Evolutionary conservation across 2,888 invertebrate genomes (phyloP), one percentile per base, ranked within the genome.

Genomic region (Heliconius cydno): DNA sequence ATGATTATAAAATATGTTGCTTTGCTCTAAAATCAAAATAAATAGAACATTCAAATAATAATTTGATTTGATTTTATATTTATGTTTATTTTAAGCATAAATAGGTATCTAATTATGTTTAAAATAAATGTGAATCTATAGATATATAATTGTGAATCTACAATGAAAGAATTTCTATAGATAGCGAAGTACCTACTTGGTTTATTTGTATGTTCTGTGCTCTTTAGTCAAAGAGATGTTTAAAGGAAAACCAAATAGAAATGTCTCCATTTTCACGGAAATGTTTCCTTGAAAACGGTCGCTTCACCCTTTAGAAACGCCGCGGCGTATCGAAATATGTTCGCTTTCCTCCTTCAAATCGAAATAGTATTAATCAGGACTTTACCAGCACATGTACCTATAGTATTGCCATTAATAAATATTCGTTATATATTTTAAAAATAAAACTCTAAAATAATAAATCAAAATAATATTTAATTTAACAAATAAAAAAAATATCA

Each of bases 191-290:
- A 86, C 87, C 87, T 89, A 71, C 22, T 34, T 25, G 34, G 57
- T 89, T 90, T 88, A 81, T 75, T 78, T 79, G 74, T 74, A 77
- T 63, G 72, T 80, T 72, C 79, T 77, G 67, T 82, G 79, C 66
- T 72, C 86, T 85, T 82, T 86, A 87, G 88, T 87, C 86, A 81
- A 85, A 88, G 89, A 90, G 90, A 92, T 91, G 89, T 90, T 90
- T 86, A 91, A 90, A 90, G 91, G 91, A 92, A 82, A 90, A 91
- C 90, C 91, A 92, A 92, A 92, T 92, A 93, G 91, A 93, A 93
- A 92, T 90, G 91, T 92, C 92, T 93, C 92, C 91, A 94, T 93
- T 94, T 94, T 93, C 93, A 91, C 85, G 85, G 88, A 87, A 88
- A 88, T 87, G 88, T 87, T 91, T 88, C 90, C 90, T 88, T 87